Evolutionary conservation across 2,797 vertebrate genomes (phyloP).

Genomic region (Scleropages formosus): DNA sequence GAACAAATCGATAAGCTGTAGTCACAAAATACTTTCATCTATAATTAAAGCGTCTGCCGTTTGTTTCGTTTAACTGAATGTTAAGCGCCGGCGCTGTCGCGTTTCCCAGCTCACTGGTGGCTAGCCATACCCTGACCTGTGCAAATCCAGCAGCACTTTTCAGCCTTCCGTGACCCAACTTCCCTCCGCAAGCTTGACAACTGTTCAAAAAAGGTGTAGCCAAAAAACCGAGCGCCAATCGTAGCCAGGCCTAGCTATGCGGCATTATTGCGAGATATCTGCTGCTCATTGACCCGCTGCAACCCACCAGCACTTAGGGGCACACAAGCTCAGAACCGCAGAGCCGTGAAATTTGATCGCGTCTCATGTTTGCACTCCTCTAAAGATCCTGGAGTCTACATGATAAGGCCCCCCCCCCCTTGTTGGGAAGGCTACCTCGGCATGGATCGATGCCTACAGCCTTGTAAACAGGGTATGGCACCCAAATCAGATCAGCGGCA

Average conservation of each 20-base stretch:
- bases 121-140: constrained; percentile 26
- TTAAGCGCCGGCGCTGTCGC: not conserved
- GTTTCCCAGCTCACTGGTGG: constrained; percentile 10
- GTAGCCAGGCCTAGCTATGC: not conserved
- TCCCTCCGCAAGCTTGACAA: not conserved
- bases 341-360: constrained; percentile 45
- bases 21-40: constrained; percentile 44
- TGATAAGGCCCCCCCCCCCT: constrained; percentile 36
- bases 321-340: constrained; percentile 38
- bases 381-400: constrained; percentile 44
- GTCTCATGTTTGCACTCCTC: constrained; percentile 36
- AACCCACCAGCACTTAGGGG: constrained; percentile 39
- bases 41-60: constrained; percentile 40
- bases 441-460: constrained; percentile 44
- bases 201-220: not conserved
- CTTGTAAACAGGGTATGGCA: constrained; percentile 51
- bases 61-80: constrained; percentile 28
- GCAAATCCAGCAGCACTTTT: no score
- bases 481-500: constrained; percentile 32
- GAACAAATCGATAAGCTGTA: constrained; percentile 32
- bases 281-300: constrained; percentile 39
- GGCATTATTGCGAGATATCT: constrained; percentile 31
- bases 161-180: no score
- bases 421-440: constrained; percentile 42
- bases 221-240: not conserved